Evolutionary conservation across 37 sponge, comb jelly and placozoan genomes (phyloP).

Genomic region (Tethya wilhelma): DNA sequence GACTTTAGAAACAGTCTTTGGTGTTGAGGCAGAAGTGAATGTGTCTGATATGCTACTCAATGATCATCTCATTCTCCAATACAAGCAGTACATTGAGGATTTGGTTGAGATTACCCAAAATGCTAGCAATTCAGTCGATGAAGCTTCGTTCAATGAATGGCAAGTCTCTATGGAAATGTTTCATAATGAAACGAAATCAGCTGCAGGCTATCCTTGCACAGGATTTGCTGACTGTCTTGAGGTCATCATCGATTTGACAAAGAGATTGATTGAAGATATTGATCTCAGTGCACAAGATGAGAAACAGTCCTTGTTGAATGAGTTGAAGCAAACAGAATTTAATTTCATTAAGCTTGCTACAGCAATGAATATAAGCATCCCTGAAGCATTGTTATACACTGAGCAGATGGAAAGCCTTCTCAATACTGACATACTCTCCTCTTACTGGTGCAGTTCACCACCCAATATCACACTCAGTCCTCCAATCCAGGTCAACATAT

Average conservation of each 20-base stretch:
- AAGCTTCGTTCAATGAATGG: conserved; percentile 5
- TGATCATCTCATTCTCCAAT: background rate
- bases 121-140: background rate
- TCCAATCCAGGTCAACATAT: background rate
- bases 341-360: conserved; percentile 4
- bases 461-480: conserved; percentile 18
- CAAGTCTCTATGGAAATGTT: conserved; percentile 26
- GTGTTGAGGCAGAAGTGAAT: background rate
- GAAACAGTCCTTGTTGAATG: background rate
- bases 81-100: background rate
- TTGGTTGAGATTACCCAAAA: background rate
- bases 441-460: conserved; percentile 9
- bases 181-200: background rate
- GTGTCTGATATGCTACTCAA: background rate
- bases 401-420: background rate
- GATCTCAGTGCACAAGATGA: background rate
- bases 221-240: conserved; percentile 42
- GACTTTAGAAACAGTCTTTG: background rate
- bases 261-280: background rate
- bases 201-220: conserved; percentile 1
- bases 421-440: background rate
- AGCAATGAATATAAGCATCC: conserved; percentile 7
- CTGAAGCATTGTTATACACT: background rate
- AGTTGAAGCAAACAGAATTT: background rate
- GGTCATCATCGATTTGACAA: background rate